Conservation (phyloP, 2,888 invertebrate species). For the Sarcophaga rosellei region DNA sequence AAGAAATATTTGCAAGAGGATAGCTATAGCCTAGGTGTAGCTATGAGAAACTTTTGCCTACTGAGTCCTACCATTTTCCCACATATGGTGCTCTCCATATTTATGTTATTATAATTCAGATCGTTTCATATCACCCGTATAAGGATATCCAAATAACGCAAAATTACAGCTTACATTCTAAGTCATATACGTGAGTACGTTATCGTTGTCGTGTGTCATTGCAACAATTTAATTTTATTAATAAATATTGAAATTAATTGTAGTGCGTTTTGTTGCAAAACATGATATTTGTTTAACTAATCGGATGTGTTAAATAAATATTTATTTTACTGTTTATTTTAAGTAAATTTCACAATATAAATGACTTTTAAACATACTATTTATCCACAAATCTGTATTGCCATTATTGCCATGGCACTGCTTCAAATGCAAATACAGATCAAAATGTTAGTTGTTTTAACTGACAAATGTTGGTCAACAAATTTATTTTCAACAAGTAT, state of each 20-base stretch:
- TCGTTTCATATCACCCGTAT: too few relatives aligned
- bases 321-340: slow-evolving; percentile 61
- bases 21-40: too few relatives aligned
- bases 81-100: too few relatives aligned
- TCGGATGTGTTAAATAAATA: slow-evolving; percentile 59
- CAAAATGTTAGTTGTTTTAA: slow-evolving; percentile 1
- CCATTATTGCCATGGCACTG: background rate
- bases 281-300: slow-evolving; percentile 67
- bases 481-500: slow-evolving; percentile 58
- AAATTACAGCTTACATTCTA: too few relatives aligned
- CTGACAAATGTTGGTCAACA: slow-evolving; percentile 30
- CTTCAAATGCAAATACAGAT: slow-evolving; percentile 17
- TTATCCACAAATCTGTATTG: slow-evolving; percentile 21
- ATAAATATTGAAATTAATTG: background rate
- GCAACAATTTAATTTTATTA: slow-evolving; percentile 7
- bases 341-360: slow-evolving; percentile 17
- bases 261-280: slow-evolving; percentile 48
- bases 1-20: too few relatives aligned
- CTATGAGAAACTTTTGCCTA: too few relatives aligned
- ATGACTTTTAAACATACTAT: slow-evolving; percentile 4
- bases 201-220: too few relatives aligned
- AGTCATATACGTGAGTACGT: too few relatives aligned
- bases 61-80: too few relatives aligned
- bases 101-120: too few relatives aligned
- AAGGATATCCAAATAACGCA: too few relatives aligned